Base-by-base conservation (phyloP, 1,140 invertebrate genomes). In the Lucilia sericata region DNA sequence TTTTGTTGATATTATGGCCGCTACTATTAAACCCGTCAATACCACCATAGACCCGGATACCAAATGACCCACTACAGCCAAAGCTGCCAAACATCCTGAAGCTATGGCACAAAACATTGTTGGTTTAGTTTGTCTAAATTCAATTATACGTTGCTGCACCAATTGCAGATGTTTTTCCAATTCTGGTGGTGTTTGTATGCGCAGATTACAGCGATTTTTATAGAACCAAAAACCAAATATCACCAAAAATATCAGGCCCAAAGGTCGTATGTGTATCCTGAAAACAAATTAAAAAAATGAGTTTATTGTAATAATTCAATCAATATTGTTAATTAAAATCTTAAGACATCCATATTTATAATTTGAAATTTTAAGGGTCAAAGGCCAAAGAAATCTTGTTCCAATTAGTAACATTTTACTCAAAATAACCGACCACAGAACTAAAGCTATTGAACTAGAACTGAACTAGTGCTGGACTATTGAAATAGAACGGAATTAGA, bases 21-120 rank as follows among this genome's bases (percentile, higher is more conserved):
- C 88, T 51, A 89, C 21, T 2, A 89, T 85, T n/a, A 90, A 55
- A 0, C 89, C 82, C 0, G 87, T 82, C 7, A 89, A 81, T 21
- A 90, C 87, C 70, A 90, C 60, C 5, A 85, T 87, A 9, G 89
- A 88, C 47, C 89, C 89, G 4, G 89, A 89, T 36, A 90, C 78
- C 1, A 89, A 85, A n/a, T 90, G 89, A 0, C 89, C 89, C 5
- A 90, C 30, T n/a, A 90, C 82, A 34, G 89, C 89, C 13, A 90
- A 60, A 14, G 86, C 82, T 82, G 82, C 86, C 30, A 90, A 60
- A 49, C 87, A 87, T n/a, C 86, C 86, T 75, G 84, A 85, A 80
- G 86, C 86, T 10, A 87, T 85, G 81, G 86, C 49, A 51, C 89
- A 89, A 83, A 89, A 90, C 87, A 90, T 88, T 55, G 83, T 86